Conservation (phyloP, 2,888 invertebrate genomes). For the Meghimatium bilineatum region DNA sequence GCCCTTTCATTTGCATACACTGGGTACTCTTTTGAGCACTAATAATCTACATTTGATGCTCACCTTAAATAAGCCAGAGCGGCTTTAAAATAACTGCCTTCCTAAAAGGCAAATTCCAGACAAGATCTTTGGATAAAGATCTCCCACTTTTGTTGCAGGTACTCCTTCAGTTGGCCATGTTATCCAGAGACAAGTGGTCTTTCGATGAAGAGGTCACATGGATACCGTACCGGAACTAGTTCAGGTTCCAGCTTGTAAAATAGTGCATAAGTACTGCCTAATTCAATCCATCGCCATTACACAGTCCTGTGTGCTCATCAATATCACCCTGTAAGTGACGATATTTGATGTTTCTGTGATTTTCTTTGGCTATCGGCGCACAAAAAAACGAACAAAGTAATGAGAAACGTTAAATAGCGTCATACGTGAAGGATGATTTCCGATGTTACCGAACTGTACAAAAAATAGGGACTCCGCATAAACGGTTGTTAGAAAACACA, state of each 20-base stretch:
- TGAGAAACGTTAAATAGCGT: too few species aligned
- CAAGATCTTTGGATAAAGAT: slow-evolving; percentile 21
- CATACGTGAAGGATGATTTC: too few species aligned
- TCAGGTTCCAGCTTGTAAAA: slow-evolving; percentile 30
- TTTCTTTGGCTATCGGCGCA: too few species aligned
- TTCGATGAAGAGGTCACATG: slow-evolving; percentile 50
- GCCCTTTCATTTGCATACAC: background rate
- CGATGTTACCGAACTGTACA: too few species aligned
- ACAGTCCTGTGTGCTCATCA: too few species aligned
- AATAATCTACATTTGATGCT: background rate
- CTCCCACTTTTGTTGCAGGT: slow-evolving; percentile 4
- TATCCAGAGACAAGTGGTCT: slow-evolving; percentile 46
- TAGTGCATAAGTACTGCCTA: background rate
- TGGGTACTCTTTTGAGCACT: too few species aligned
- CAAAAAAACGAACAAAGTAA: too few species aligned
- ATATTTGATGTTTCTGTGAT: too few species aligned
- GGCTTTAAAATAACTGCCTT: slow-evolving; percentile 36
- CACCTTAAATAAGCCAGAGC: slow-evolving; percentile 40
- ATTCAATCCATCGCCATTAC: too few species aligned
- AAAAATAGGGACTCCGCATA: too few species aligned
- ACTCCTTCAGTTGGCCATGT: slow-evolving; percentile 49
- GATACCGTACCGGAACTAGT: slow-evolving; percentile 50
- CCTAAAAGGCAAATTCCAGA: slow-evolving; percentile 11
- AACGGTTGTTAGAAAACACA: slow-evolving; percentile 7
- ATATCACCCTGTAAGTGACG: too few species aligned